Conservation (phyloP, 2,888 invertebrate species). For the Rotaria sp. region DNA sequence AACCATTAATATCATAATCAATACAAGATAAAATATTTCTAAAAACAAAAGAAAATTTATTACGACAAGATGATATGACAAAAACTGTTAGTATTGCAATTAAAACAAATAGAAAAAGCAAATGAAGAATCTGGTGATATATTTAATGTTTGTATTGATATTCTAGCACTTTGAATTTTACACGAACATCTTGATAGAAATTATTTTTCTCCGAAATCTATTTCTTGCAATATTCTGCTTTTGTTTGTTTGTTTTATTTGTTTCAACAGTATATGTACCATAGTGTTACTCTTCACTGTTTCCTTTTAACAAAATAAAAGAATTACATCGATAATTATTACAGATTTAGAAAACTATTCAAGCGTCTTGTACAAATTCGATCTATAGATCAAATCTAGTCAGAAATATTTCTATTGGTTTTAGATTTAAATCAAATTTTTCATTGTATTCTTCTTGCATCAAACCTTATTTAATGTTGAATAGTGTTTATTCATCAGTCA, state of each 20-base stretch:
- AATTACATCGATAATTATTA: background rate
- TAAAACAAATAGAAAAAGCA: background rate
- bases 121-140: background rate
- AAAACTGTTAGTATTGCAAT: background rate
- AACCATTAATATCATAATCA: background rate
- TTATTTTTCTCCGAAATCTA: background rate
- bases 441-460: no score
- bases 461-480: no score
- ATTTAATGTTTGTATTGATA: background rate
- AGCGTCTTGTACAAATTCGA: no score
- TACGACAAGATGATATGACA: background rate
- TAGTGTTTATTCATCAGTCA: no score
- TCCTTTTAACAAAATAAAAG: background rate
- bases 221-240: no score
- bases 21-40: background rate
- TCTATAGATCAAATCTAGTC: no score
- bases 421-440: no score
- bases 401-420: no score
- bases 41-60: background rate
- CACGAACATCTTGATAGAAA: background rate
- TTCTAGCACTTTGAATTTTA: background rate
- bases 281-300: background rate
- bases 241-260: background rate
- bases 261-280: background rate
- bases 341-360: no score